These are phyloP conservation scores for Bimastos eiseni DNA, from an alignment of 2,888 invertebrate species.

Conservation along the genomic window DNA sequence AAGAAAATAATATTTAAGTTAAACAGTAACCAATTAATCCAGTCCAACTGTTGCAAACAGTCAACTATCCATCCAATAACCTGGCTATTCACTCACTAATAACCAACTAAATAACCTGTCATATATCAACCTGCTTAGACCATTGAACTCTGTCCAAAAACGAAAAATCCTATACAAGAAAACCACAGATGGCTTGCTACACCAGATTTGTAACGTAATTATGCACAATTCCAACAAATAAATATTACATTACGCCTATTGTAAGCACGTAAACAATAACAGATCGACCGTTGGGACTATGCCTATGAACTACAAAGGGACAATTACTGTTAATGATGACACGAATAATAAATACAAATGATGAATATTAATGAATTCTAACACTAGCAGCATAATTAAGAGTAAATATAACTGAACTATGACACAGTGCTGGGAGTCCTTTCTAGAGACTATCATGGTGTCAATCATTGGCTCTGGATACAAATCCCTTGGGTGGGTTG, in stretches of 20 bases:
- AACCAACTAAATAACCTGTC: neutral
- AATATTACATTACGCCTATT: neutral
- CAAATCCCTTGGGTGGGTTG: too few species aligned
- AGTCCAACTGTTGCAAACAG: neutral
- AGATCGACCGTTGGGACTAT: neutral
- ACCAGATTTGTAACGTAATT: neutral
- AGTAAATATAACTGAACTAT: neutral
- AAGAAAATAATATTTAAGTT: neutral
- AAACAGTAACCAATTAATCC: neutral
- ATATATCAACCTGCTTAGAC: neutral
- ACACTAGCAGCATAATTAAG: neutral
- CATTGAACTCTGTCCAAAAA: neutral
- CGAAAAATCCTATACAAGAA: neutral
- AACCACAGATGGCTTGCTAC: neutral
- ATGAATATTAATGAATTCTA: neutral
- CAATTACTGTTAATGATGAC: neutral
- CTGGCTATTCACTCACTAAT: conserved; percentile 2
- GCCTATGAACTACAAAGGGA: neutral
- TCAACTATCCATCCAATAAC: neutral
- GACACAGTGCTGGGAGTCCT: too few species aligned
- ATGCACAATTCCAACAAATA: conserved; percentile 6
- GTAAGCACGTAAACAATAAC: neutral
- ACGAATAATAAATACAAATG: neutral
- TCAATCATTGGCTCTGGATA: too few species aligned
- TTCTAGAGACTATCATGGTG: too few species aligned